phyloP scores from a whole-genome alignment of 2,888 invertebrate species.

The Eilema sororculum region DNA sequence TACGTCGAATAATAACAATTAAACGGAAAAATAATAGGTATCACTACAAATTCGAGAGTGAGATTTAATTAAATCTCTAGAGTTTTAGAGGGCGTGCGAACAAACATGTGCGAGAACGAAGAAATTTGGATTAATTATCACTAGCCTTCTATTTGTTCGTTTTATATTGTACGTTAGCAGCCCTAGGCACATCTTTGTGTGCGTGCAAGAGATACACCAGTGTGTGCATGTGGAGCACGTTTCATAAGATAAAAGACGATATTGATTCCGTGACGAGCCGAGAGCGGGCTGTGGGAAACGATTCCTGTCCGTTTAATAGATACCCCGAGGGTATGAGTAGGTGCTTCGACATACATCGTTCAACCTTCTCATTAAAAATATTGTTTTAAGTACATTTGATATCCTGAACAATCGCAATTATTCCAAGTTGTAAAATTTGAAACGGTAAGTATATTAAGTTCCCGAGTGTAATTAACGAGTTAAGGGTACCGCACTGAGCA shows the following conservation, averaged over 20 bases:
- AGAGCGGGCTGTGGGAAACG: constrained; percentile 83
- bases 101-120: constrained; percentile 69
- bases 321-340: constrained; percentile 74
- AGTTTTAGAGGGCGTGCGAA: constrained; percentile 70
- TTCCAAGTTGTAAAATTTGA: constrained; percentile 59
- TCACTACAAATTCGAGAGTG: constrained; percentile 60
- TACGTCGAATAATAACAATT: constrained; percentile 55
- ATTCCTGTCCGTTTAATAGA: constrained; percentile 82
- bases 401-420: constrained; percentile 42
- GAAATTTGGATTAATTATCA: constrained; percentile 79
- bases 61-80: constrained; percentile 72
- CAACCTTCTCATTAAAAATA: constrained; percentile 64
- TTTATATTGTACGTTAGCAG: constrained; percentile 60
- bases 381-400: constrained; percentile 54
- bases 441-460: constrained; percentile 72
- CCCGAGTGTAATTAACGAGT: constrained; percentile 79
- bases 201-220: constrained; percentile 50
- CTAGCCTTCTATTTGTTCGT: constrained; percentile 68
- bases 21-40: constrained; percentile 66
- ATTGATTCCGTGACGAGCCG: constrained; percentile 86
- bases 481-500: constrained; percentile 74
- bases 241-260: constrained; percentile 85
- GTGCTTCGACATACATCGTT: constrained; percentile 60
- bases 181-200: constrained; percentile 56
- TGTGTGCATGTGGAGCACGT: constrained; percentile 81